Evolutionary conservation across 2,797 vertebrate genomes (phyloP).

Genomic region (Anableps anableps): DNA sequence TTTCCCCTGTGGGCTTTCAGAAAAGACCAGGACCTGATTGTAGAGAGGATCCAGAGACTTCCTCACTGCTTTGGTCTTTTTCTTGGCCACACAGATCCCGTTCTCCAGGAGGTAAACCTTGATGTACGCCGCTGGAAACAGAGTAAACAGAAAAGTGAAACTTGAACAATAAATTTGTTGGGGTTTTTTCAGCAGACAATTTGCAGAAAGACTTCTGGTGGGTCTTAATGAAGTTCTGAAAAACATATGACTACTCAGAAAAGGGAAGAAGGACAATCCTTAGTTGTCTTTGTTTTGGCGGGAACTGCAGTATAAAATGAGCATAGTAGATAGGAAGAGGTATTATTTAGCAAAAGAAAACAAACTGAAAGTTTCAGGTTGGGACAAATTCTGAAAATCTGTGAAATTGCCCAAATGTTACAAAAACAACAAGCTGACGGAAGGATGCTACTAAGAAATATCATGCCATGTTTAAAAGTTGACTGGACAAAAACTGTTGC

Average conservation of each 20-base stretch:
- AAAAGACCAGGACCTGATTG: constrained; percentile 97
- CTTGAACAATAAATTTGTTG: not conserved
- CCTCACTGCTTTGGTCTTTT: constrained; percentile 97
- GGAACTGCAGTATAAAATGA: not conserved
- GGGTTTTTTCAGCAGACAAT: not conserved
- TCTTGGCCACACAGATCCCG: constrained; percentile 93
- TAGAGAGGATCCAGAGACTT: constrained; percentile 97
- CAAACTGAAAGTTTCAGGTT: not conserved
- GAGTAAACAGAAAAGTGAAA: constrained; percentile 5
- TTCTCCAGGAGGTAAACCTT: constrained; percentile 98
- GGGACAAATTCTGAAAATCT: not conserved
- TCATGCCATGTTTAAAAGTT: not conserved
- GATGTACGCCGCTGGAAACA: constrained; percentile 92
- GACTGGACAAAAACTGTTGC: not conserved
- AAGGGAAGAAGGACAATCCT: not conserved
- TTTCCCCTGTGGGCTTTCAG: constrained; percentile 95
- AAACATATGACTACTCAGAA: not conserved
- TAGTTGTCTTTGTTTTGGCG: not conserved
- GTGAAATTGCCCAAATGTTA: not conserved
- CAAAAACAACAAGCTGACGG: not conserved
- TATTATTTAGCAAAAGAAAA: not conserved
- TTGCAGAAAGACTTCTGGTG: not conserved
- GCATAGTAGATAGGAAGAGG: not conserved
- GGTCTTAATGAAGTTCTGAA: not conserved
- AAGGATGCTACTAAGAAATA: not conserved